Evolutionary conservation across 2,113 vertebrate species (phyloP), one percentile per base, ranked within the genome.

Genomic region (Hippocampus zosterae): DNA sequence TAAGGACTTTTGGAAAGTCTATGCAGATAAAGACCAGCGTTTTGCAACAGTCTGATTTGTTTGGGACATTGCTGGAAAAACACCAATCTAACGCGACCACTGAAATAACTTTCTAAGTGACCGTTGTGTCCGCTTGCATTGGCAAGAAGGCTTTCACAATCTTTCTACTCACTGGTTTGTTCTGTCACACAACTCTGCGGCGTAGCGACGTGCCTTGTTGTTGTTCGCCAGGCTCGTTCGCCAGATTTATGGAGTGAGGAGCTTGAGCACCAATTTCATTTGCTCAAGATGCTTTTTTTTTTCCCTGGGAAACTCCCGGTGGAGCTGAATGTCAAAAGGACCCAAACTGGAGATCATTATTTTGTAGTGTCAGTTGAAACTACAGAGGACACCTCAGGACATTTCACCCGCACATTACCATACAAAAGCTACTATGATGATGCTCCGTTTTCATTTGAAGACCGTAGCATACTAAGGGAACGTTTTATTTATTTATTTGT

Each of bases 171-270:
- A 69, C 72, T 73, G 60, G 66, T 73, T 72, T 78, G 83, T 78
- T 37, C 65, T 68, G 77, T 90, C 88, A 76, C 84, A 81, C 83
- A 88, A 86, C 82, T 75, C 19, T 86, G 86, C 2, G 88, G 84
- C 71, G 76, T 89, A 88, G 88, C 83, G 64, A 29, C 33, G 53
- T 75, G 88, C 88, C 85, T 80, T 81, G 80, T 73, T 81, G 76
- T 87, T 84, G 85, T 87, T 81, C 74, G 60, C 67, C 46, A 75
- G 23, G 74, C 69, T 69, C 68, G 15, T 50, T 48, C 76, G 76
- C 73, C 56, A 50, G 64, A 68, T 67, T 71, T 55, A 63, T 16
- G 56, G 65, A 69, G 55, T 79, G 80, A 80, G 65, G 46, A 48
- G 53, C 46, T 72, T 65, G 16, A 46, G 52, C 71, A 68, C 68